These are phyloP conservation scores for Podiceps cristatus DNA, from an alignment of 2,113 vertebrate genomes.

Conservation along the genomic window DNA sequence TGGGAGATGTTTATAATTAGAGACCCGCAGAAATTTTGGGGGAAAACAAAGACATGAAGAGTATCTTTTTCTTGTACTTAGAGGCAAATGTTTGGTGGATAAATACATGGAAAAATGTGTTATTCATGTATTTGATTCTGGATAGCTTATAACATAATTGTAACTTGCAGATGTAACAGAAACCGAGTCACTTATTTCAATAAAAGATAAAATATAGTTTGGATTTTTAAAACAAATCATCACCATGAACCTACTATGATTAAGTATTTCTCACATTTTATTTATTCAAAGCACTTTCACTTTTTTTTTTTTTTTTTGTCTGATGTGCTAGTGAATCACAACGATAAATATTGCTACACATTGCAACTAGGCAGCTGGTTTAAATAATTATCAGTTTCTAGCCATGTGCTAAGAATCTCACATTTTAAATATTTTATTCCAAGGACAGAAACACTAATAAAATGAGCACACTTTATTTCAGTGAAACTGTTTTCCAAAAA, in stretches of 20 bases:
- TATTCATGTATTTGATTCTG: background rate
- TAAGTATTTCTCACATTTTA: background rate
- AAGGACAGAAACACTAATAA: background rate
- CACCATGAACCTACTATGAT: background rate
- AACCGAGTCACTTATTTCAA: background rate
- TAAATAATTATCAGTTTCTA: slow-evolving; percentile 32
- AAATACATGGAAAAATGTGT: background rate
- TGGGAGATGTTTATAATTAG: background rate
- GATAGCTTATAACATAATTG: background rate
- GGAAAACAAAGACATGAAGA: background rate
- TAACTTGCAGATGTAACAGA: background rate
- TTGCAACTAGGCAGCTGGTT: background rate
- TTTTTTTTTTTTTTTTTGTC: background rate
- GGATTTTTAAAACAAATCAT: background rate
- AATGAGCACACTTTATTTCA: background rate
- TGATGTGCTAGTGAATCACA: background rate
- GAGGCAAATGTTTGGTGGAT: background rate
- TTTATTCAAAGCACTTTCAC: background rate
- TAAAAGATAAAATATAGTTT: background rate
- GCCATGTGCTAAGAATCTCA: background rate
- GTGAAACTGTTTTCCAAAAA: background rate
- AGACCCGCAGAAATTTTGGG: background rate
- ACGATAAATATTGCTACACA: background rate
- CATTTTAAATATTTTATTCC: background rate
- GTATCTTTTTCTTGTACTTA: background rate